phyloP scores from a whole-genome alignment of 2,113 vertebrate genomes.

The Istiophorus platypterus region DNA sequence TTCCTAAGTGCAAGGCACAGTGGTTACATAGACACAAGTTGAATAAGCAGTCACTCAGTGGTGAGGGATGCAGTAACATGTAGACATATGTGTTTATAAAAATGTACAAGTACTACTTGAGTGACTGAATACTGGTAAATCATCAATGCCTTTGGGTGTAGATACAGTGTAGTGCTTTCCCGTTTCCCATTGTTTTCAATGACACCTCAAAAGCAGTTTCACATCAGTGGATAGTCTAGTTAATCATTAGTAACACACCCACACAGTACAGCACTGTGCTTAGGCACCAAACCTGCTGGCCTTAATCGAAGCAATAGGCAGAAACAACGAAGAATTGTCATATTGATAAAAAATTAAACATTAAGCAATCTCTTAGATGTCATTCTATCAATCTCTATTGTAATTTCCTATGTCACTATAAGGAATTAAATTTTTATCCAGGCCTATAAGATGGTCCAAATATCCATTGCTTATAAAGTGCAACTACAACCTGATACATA shows the following conservation, averaged over 20 bases:
- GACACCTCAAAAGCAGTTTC: neutral
- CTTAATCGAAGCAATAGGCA: constrained; percentile 17
- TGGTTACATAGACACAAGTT: neutral
- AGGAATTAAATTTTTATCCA: constrained; percentile 29
- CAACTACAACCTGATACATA: neutral
- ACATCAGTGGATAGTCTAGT: neutral
- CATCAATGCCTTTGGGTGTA: too few species aligned
- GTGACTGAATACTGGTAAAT: too few species aligned
- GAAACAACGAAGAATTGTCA: constrained; percentile 24
- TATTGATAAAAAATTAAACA: constrained; percentile 48
- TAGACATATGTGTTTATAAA: too few species aligned
- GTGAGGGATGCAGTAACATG: too few species aligned
- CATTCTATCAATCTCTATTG: constrained; percentile 58
- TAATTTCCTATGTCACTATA: constrained; percentile 48
- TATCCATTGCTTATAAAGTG: neutral
- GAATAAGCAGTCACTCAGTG: too few species aligned
- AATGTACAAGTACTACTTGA: too few species aligned
- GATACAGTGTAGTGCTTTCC: too few species aligned
- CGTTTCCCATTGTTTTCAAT: too few species aligned
- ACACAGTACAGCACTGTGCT: neutral
- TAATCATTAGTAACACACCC: constrained; percentile 1
- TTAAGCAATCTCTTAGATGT: constrained; percentile 61
- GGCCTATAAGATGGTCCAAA: constrained; percentile 25
- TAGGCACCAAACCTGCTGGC: neutral
- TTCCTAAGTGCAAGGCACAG: neutral